These are phyloP conservation scores for Nyctalus aviator DNA, from an alignment of 2,797 vertebrate genomes.

Conservation along the genomic window DNA sequence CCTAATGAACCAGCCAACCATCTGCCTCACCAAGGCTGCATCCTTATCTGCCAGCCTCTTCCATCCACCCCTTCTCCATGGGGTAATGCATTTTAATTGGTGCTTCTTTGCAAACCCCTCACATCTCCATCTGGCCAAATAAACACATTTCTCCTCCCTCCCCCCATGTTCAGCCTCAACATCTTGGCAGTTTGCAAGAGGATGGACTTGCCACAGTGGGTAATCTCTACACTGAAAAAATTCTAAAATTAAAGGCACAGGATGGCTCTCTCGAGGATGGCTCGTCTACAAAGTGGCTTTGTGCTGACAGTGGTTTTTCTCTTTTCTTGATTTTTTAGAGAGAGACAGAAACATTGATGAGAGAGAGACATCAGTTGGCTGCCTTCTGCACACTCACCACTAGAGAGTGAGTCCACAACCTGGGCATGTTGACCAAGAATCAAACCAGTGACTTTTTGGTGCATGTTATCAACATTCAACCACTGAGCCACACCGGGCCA, in stretches of 20 bases:
- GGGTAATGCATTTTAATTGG: constrained; percentile 72
- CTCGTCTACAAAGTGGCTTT: not conserved
- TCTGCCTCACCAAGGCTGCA: constrained; percentile 49
- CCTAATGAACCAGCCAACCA: constrained; percentile 49
- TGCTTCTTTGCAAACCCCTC: constrained; percentile 9
- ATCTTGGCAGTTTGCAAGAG: constrained; percentile 48
- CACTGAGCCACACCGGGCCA: not conserved
- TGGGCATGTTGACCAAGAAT: not conserved
- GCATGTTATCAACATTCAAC: not conserved
- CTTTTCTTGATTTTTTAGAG: not conserved
- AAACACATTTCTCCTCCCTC: constrained; percentile 48
- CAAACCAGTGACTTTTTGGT: not conserved
- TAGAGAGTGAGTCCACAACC: not conserved
- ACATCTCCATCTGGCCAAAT: constrained; percentile 68
- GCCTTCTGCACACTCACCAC: not conserved
- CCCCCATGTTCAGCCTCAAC: not conserved
- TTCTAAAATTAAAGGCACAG: not conserved
- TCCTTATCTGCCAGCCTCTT: constrained; percentile 53
- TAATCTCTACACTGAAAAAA: constrained; percentile 52
- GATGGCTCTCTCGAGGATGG: not conserved
- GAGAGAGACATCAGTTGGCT: not conserved
- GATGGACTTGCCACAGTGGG: not conserved
- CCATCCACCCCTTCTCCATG: not conserved
- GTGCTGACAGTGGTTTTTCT: not conserved
- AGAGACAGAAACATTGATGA: not conserved